Evolutionary conservation across 1,140 invertebrate genomes (phyloP).

Genomic region (Zaprionus vittiger): DNA sequence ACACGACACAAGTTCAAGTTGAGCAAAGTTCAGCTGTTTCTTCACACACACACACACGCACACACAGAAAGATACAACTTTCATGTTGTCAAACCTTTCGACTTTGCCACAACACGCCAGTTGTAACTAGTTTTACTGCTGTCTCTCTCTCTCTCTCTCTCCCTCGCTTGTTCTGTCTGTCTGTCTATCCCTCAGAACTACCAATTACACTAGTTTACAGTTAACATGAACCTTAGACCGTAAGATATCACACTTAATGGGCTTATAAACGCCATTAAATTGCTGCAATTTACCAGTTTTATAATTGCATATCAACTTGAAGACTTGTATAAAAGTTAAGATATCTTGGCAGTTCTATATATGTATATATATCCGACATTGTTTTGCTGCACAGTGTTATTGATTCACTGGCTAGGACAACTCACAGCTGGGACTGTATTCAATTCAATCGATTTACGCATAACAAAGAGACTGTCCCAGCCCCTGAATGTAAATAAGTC

Average conservation of each 20-base stretch:
- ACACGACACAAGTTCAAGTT: conserved; percentile 1
- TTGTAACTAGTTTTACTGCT: conserved; percentile 25
- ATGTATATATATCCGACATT: not conserved
- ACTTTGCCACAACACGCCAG: conserved; percentile 25
- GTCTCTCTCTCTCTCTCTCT: not conserved
- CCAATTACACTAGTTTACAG: conserved; percentile 15
- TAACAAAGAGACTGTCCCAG: not conserved
- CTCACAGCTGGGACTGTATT: not conserved
- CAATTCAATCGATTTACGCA: conserved; percentile 16
- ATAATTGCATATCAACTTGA: not conserved
- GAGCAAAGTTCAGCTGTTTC: conserved; percentile 42
- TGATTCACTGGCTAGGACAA: conserved; percentile 7
- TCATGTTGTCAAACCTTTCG: conserved; percentile 24
- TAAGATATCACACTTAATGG: not conserved
- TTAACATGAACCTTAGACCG: conserved; percentile 1
- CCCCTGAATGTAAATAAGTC: conserved; percentile 4
- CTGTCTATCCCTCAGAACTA: not conserved
- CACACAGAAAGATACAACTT: not conserved
- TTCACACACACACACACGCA: conserved; percentile 22
- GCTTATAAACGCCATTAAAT: not conserved
- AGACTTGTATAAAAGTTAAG: not conserved
- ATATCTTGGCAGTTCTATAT: too few species aligned
- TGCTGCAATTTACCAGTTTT: conserved; percentile 2
- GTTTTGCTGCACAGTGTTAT: conserved; percentile 7
- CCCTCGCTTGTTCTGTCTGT: not conserved